phyloP scores from a whole-genome alignment of 2,113 vertebrate species.

The Myxocyprinus asiaticus region DNA sequence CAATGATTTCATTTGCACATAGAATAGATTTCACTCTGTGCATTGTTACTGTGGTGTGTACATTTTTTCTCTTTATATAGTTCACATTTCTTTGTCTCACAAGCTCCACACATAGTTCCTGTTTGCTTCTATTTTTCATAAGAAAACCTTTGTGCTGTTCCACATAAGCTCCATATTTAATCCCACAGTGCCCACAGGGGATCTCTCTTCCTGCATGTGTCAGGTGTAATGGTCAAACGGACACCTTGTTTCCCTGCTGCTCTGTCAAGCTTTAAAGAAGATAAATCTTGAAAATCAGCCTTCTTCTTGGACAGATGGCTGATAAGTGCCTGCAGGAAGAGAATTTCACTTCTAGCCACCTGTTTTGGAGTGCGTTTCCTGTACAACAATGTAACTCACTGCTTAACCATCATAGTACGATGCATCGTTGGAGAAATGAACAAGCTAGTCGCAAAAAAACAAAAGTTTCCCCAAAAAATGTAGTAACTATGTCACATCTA shows the following conservation, averaged over 20 bases:
- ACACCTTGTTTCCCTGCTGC: background rate
- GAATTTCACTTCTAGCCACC: background rate
- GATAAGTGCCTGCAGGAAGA: background rate
- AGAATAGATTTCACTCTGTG: background rate
- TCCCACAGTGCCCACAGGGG: background rate
- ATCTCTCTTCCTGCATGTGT: background rate
- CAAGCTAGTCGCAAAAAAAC: no score
- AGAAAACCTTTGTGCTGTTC: background rate
- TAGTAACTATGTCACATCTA: no score
- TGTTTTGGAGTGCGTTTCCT: background rate
- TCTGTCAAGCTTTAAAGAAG: background rate
- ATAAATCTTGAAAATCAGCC: background rate
- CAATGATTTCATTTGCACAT: background rate
- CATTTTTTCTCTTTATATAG: background rate
- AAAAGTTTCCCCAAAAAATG: no score
- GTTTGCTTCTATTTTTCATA: conserved; percentile 22
- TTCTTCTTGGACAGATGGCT: background rate
- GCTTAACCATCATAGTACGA: no score
- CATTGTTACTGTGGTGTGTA: background rate
- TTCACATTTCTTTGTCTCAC: background rate
- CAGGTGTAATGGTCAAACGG: background rate
- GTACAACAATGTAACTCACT: no score
- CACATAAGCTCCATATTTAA: background rate
- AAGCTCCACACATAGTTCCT: conserved; percentile 23
- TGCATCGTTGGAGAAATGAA: no score